Evolutionary conservation across 2,113 vertebrate genomes (phyloP), one percentile per base, ranked within the genome.

Genomic region (Martes martes): DNA sequence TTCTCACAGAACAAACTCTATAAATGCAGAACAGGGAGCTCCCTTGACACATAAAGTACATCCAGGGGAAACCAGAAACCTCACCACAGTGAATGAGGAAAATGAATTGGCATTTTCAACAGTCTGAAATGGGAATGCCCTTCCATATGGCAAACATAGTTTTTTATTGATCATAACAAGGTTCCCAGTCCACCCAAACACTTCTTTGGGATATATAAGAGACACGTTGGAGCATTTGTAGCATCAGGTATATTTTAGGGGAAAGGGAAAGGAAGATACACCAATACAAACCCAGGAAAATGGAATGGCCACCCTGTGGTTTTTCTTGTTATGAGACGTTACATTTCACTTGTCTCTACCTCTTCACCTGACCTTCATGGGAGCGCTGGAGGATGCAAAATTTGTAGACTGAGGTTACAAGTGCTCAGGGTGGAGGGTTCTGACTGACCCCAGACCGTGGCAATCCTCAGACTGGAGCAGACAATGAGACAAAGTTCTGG

Each of bases 161-260:
- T 92, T 80, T n/a, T 57, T 79, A 84, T 5, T 88, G 92, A 73
- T 94, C 71, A 57, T 79, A 79, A 71, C 45, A 31, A 63, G 52
- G 45, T 79, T 96, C 95, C 96, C 89, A 96, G 95, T 95, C 93
- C 93, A 94, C 94, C 96, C 98, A 98, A 97, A 98, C 91, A 95
- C 96, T 97, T 97, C 97, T 95, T 97, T 89, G 96, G 96, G 94
- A 95, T 89, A 74, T 96, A 93, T 97, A 97, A 98, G 89, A 95
- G 26, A 87, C 59, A 89, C 79, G 93, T 91, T 96, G 93, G 97
- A 97, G 89, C 89, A 96, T 95, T 97, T 91, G 88, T 89, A 0
- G 84, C 87, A 90, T 91, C 85, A 97, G 95, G 79, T 94, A 76
- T 95, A 94, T 95, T 93, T 96, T 89, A 92, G 79, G 92, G 88